Evolutionary conservation across 1,140 invertebrate species (phyloP).

Genomic region (Neotoxoptera formosana): DNA sequence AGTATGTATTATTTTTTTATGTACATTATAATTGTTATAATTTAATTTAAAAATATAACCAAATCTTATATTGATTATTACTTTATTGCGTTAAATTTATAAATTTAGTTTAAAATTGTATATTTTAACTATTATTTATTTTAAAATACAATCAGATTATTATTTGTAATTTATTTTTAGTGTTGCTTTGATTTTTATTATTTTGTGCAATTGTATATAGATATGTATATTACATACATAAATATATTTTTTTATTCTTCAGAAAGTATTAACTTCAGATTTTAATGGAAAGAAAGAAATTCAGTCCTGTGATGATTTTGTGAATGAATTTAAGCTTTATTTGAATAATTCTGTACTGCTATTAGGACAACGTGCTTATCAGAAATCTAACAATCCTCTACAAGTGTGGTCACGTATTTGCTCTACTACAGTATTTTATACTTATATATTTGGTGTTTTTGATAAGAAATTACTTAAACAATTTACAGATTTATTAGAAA

Average conservation of each 20-base stretch:
- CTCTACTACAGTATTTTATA: slow-evolving; percentile 53
- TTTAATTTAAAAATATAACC: background rate
- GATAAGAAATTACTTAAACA: slow-evolving; percentile 51
- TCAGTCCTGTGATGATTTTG: slow-evolving; percentile 47
- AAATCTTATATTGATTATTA: background rate
- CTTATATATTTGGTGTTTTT: slow-evolving; percentile 54
- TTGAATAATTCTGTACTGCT: slow-evolving; percentile 45
- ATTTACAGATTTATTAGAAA: slow-evolving; percentile 52
- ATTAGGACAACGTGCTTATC: slow-evolving; percentile 51
- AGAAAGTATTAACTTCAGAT: slow-evolving; percentile 38
- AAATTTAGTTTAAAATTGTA: background rate
- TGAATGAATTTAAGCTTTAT: slow-evolving; percentile 39
- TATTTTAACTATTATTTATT: background rate
- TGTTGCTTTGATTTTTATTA: background rate
- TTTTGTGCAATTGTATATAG: background rate
- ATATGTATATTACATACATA: slow-evolving; percentile 61
- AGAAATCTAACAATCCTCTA: slow-evolving; percentile 24
- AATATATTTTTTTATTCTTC: slow-evolving; percentile 55
- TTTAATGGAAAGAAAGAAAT: slow-evolving; percentile 39
- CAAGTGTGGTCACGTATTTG: slow-evolving; percentile 48
- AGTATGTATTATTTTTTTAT: slow-evolving; percentile 63
- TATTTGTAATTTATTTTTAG: too few relatives aligned
- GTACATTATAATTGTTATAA: background rate
- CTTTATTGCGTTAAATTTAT: background rate
- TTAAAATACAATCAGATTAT: background rate